These are phyloP conservation scores for Ceramica pisi DNA, from an alignment of 2,888 invertebrate species.

Conservation along the genomic window DNA sequence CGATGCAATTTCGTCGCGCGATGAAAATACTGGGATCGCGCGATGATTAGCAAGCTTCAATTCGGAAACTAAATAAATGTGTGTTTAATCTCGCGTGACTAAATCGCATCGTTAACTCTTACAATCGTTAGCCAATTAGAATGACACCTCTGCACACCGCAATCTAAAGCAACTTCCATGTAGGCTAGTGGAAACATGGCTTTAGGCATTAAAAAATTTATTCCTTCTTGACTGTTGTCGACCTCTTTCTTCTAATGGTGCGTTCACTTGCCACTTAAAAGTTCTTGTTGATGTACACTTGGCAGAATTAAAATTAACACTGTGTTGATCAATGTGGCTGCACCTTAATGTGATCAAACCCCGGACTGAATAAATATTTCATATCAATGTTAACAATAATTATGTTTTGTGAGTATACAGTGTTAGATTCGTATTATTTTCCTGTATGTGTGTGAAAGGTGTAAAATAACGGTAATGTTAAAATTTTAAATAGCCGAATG, in stretches of 20 bases:
- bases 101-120: no score
- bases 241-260: slow-evolving; percentile 36
- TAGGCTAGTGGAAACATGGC: no score
- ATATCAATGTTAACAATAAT: slow-evolving; percentile 65
- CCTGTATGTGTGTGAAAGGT: slow-evolving; percentile 31
- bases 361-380: slow-evolving; percentile 55
- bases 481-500: background rate
- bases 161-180: no score
- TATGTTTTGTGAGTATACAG: slow-evolving; percentile 51
- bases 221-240: slow-evolving; percentile 11
- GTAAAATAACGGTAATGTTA: background rate
- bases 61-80: no score
- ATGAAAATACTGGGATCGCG: no score
- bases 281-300: background rate
- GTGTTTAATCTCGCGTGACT: no score
- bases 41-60: no score
- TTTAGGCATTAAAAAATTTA: slow-evolving; percentile 1
- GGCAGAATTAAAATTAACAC: background rate
- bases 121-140: no score
- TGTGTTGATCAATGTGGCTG: slow-evolving; percentile 20
- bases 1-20: no score
- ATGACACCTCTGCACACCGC: no score
- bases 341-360: slow-evolving; percentile 37
- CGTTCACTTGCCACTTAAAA: slow-evolving; percentile 19
- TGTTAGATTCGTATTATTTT: slow-evolving; percentile 44